phyloP scores from a whole-genome alignment of 1,140 invertebrate genomes.

The Atta colombica region DNA sequence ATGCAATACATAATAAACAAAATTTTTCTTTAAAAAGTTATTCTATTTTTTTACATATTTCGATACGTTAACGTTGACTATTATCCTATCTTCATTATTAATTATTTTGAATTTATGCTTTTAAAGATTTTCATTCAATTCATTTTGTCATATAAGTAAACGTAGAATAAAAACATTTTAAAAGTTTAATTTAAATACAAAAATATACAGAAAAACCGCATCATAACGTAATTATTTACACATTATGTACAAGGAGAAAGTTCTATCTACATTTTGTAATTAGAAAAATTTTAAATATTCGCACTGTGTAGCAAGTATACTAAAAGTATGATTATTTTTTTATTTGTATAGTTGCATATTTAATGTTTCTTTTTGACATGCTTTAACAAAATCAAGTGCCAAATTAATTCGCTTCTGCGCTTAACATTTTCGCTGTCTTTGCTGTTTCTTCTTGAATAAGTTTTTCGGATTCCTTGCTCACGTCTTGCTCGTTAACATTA shows the following conservation, averaged over 20 bases:
- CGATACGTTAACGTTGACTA: neutral
- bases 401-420: constrained; percentile 12
- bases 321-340: neutral
- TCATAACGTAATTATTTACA: constrained; percentile 26
- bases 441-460: constrained; percentile 15
- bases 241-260: constrained; percentile 14
- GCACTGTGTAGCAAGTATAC: neutral
- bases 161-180: neutral
- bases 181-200: constrained; percentile 9
- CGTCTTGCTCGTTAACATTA: constrained; percentile 45
- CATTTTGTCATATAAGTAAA: neutral
- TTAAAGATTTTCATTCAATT: neutral
- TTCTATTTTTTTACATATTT: neutral
- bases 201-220: constrained; percentile 4
- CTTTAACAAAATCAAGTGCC: neutral
- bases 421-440: neutral
- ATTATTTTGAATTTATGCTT: no score
- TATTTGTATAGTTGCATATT: neutral
- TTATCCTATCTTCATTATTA: neutral
- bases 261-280: neutral
- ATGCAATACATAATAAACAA: neutral
- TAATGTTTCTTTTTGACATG: neutral
- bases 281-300: neutral
- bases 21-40: neutral
- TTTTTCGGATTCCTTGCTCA: neutral